These are phyloP conservation scores for Andrena chrysosceles DNA, from an alignment of 2,888 invertebrate genomes.

Conservation along the genomic window DNA sequence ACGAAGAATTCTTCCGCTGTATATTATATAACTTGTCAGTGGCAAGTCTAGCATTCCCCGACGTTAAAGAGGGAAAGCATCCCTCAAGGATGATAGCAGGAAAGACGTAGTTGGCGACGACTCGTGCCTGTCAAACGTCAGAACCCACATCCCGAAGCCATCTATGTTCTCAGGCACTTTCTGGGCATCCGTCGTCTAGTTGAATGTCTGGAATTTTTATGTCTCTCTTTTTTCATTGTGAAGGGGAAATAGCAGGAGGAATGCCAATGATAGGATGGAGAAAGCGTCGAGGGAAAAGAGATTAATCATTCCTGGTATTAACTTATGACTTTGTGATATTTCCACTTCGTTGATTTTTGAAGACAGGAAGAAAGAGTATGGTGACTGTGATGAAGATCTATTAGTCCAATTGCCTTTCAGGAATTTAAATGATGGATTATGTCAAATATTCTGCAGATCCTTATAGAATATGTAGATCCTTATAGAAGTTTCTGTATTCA, in stretches of 20 bases:
- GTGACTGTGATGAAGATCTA: conserved; percentile 6
- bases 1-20: too few relatives aligned
- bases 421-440: neutral
- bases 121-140: conserved; percentile 47
- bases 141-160: conserved; percentile 38
- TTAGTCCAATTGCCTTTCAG: neutral
- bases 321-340: conserved; percentile 1
- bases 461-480: too few relatives aligned
- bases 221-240: neutral
- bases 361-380: neutral
- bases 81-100: conserved; percentile 3
- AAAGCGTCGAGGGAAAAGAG: neutral
- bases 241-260: neutral
- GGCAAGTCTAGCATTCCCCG: conserved; percentile 3
- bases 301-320: conserved; percentile 32
- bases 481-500: too few relatives aligned
- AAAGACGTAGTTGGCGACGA: conserved; percentile 25
- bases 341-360: neutral
- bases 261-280: neutral
- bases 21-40: neutral
- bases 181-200: conserved; percentile 21
- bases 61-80: conserved; percentile 12
- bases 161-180: conserved; percentile 39
- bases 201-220: conserved; percentile 31
- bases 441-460: neutral